A percentile compares a stretch with the other conserved stretches of the same genome.
Conservation (phyloP, 2,113 vertebrate genomes). For the Nibea coibor region DNA sequence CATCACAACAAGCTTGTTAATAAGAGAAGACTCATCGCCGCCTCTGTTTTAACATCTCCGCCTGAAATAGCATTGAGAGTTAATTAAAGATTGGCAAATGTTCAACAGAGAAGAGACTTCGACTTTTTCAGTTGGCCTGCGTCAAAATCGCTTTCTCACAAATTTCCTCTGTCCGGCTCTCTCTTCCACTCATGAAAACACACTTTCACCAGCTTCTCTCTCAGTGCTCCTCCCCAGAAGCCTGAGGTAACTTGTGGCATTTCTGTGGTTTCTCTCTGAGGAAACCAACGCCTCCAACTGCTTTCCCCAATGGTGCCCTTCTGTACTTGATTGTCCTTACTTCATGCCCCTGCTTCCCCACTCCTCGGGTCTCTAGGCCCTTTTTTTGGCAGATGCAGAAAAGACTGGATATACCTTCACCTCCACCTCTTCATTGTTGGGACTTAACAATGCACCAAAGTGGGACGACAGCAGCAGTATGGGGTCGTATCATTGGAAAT, state of each 20-base stretch:
- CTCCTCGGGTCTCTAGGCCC: background rate
- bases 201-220: background rate
- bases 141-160: slow-evolving; percentile 31
- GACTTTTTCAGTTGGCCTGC: slow-evolving; percentile 2
- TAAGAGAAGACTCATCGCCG: slow-evolving; percentile 38
- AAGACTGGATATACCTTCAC: background rate
- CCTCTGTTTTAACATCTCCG: slow-evolving; percentile 30
- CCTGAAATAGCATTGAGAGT: slow-evolving; percentile 38
- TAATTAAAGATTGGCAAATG: slow-evolving; percentile 26
- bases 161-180: background rate
- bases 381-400: background rate
- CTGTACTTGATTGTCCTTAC: slow-evolving; percentile 55
- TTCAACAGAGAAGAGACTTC: slow-evolving; percentile 1
- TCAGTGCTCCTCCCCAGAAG: slow-evolving; percentile 34
- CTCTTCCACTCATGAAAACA: slow-evolving; percentile 4
- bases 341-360: slow-evolving; percentile 39
- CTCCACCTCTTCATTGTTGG: slow-evolving; percentile 2
- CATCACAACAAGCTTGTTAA: slow-evolving; percentile 21
- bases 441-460: background rate
- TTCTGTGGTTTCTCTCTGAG: slow-evolving; percentile 56
- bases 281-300: slow-evolving; percentile 49
- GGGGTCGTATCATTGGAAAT: too few relatives aligned
- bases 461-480: background rate
- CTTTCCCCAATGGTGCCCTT: slow-evolving; percentile 36
- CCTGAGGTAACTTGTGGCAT: slow-evolving; percentile 65